Percentiles rank a stretch among this genome's conserved stretches.
phyloP scores from a whole-genome alignment of 2,113 vertebrate genomes.

The Hassar affinis region DNA sequence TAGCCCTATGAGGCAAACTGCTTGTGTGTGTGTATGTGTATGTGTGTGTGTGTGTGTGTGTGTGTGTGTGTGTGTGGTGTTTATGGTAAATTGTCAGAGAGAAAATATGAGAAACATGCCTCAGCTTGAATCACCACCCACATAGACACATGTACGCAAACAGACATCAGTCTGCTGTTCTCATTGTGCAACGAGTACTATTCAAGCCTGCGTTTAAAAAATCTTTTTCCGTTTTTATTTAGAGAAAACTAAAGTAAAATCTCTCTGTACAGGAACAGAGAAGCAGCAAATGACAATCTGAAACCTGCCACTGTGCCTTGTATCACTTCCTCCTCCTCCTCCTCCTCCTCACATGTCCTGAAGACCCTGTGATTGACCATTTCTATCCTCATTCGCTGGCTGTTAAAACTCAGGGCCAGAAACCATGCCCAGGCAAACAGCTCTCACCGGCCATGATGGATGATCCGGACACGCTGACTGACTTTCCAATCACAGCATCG shows the following conservation, averaged over 20 bases:
- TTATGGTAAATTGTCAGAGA: constrained; percentile 1
- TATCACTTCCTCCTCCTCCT: constrained; percentile 5
- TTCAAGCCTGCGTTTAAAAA: not conserved
- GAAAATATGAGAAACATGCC: constrained; percentile 24
- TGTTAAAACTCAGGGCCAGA: constrained; percentile 21
- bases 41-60: not conserved
- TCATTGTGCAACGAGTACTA: not conserved
- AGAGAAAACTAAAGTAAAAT: constrained; percentile 1
- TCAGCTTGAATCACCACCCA: constrained; percentile 32
- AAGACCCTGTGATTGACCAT: constrained; percentile 21
- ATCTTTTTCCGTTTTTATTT: too few species aligned
- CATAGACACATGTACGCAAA: not conserved
- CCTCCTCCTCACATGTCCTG: not conserved
- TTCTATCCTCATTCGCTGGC: constrained; percentile 17
- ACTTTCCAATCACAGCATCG: constrained; percentile 17
- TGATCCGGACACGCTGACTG: not conserved
- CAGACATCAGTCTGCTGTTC: not conserved
- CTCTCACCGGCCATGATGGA: constrained; percentile 3
- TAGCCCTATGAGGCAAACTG: not conserved
- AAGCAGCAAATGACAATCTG: constrained; percentile 19
- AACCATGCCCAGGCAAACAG: constrained; percentile 8
- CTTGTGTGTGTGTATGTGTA: not conserved
- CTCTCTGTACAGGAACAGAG: not conserved
- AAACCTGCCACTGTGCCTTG: constrained; percentile 13
- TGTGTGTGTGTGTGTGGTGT: not conserved